Percentiles rank a stretch among this genome's conserved stretches.
phyloP scores from a whole-genome alignment of 2,113 vertebrate genomes.

The Chunga burmeisteri region DNA sequence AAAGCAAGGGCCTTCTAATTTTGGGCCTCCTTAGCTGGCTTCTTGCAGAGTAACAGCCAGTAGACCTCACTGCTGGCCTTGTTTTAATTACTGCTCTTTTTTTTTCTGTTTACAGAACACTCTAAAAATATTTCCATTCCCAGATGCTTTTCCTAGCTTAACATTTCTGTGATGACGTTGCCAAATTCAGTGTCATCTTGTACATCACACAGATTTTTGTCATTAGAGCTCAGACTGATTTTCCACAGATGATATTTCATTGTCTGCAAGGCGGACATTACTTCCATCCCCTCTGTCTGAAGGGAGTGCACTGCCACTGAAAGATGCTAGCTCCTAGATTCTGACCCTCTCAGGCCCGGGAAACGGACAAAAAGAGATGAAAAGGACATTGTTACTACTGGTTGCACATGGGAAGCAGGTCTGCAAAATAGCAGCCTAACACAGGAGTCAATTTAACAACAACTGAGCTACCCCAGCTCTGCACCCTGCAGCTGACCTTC shows the following conservation, averaged over 20 bases:
- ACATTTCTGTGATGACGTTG: not conserved
- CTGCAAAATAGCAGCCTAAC: not conserved
- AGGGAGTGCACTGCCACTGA: not conserved
- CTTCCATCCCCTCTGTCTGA: not conserved
- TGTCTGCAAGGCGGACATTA: not conserved
- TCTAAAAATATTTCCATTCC: slow-evolving; percentile 63
- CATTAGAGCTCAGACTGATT: slow-evolving; percentile 50
- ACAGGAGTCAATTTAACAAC: not conserved
- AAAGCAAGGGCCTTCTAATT: not conserved
- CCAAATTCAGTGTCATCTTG: slow-evolving; percentile 16
- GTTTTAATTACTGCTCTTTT: not conserved
- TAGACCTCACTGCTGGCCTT: not conserved
- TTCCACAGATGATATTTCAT: not conserved
- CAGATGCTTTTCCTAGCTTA: slow-evolving; percentile 51
- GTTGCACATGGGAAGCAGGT: accelerated
- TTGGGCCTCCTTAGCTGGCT: not conserved
- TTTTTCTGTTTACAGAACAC: slow-evolving; percentile 49
- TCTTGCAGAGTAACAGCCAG: not conserved
- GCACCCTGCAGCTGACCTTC: not conserved
- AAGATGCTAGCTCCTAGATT: not conserved
- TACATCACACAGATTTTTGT: not conserved
- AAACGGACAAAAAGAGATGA: not conserved
- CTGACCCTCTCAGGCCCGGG: not conserved
- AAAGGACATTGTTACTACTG: not conserved
- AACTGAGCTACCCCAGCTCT: not conserved